Percentiles rank a stretch among this genome's conserved stretches.
phyloP scores from a whole-genome alignment of 53 echinoderm and acorn worm species.

The Echinometra lucunter region DNA sequence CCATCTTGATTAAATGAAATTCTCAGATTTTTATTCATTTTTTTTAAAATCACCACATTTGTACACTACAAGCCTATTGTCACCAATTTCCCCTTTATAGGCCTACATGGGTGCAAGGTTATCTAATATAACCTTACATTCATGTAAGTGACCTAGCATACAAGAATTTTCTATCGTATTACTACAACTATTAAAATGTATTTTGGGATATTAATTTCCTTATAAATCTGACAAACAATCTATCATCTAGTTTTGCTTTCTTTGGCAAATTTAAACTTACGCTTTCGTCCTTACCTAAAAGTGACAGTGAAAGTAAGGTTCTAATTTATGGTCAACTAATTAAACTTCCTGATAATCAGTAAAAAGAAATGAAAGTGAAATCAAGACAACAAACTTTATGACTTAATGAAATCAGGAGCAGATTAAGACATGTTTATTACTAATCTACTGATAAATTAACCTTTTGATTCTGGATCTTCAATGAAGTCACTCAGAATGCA shows the following conservation, averaged over 20 bases:
- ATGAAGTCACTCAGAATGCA: neutral
- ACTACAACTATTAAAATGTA: neutral
- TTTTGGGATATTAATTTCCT: neutral
- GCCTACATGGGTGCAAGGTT: no score
- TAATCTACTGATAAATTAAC: neutral
- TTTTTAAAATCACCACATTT: no score
- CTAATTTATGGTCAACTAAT: neutral
- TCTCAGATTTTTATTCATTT: no score
- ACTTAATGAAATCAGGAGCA: neutral
- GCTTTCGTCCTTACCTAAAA: neutral
- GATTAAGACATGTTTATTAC: neutral
- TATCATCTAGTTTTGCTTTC: neutral
- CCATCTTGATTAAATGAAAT: no score
- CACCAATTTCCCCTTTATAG: no score
- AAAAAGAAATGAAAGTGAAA: neutral
- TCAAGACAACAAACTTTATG: neutral
- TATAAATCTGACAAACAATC: neutral
- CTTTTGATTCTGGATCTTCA: neutral
- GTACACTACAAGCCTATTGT: no score
- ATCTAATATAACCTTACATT: no score
- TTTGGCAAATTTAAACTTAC: neutral
- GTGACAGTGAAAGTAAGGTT: neutral
- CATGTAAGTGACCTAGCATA: no score
- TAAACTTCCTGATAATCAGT: neutral
- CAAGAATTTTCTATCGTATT: neutral